Evolutionary conservation across 35 echinoderm and acorn worm genomes (phyloP), one percentile per base, ranked within the genome.

Genomic region (Lytechinus variegatus): DNA sequence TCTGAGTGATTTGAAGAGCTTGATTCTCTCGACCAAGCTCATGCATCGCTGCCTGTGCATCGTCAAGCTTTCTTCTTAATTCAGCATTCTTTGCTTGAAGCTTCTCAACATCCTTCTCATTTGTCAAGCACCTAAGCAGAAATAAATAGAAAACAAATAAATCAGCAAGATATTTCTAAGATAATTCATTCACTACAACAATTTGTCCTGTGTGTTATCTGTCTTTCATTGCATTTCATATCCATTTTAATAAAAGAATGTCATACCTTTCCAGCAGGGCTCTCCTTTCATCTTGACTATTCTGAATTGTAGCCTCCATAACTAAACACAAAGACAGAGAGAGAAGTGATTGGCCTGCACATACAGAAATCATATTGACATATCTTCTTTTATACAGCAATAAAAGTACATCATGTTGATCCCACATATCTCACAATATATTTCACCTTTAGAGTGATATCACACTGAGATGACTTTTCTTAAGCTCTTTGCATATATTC

Each of bases 11-110:
- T 89, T 99, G 98, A 58, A 99, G 92, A 54, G 94, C 96, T 95
- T 99, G 98, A 86, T 99, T 99, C 90, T 99, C 98, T 27, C 98
- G 95, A 44, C 98, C 98, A 8, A 99, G 95, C 87, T 99, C 98
- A 72, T 99, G 98, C 97, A 99, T 99, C 1, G 98, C 98, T 3
- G 98, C 98, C 53, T 97, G 96, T 19, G 98, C 97, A 94, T 99
- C 97, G 14, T 99, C 98, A 54, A 99, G 61, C 87, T 97, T 98
- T 24, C 96, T 89, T 24, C 95, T 61, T 28, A 99, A 57, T 52
- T 99, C 97, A 11, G 93, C 95, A 27, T 86, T 94, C 54, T 98
- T 99, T 51, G 61, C 86, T 28, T 99, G 98, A 21, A 99, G 97
- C 87, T 97, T 97, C 56, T 98, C 97, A 52, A 97, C 97, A 27